Evolutionary conservation across 2,888 invertebrate species (phyloP).

Genomic region (Uloborus plumipes): DNA sequence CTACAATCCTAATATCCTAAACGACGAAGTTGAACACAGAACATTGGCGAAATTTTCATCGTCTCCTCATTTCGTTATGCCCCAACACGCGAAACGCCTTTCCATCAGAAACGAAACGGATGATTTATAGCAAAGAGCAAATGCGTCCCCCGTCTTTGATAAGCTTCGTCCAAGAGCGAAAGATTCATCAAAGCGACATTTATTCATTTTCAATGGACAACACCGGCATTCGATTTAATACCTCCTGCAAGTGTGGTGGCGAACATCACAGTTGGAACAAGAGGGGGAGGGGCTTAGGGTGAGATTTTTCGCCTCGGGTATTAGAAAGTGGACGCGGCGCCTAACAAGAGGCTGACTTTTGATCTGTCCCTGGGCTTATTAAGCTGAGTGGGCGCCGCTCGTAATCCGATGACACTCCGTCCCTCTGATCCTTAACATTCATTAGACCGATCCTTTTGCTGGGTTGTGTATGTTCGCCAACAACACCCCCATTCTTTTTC

Average conservation of each 20-base stretch:
- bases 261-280: not conserved
- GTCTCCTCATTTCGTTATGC: conserved; percentile 25
- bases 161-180: not conserved
- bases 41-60: conserved; percentile 16
- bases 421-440: conserved; percentile 59
- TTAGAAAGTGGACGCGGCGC: conserved; percentile 45
- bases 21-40: conserved; percentile 17
- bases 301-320: conserved; percentile 58
- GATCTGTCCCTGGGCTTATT: conserved; percentile 55
- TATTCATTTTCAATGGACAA: conserved; percentile 40
- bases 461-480: not conserved
- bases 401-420: conserved; percentile 54
- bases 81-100: not conserved
- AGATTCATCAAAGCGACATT: conserved; percentile 15
- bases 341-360: conserved; percentile 59
- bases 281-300: conserved; percentile 14
- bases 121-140: too few relatives aligned
- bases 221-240: conserved; percentile 17
- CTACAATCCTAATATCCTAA: not conserved
- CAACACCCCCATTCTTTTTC: conserved; percentile 8
- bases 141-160: not conserved
- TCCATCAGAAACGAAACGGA: too few relatives aligned
- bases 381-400: conserved; percentile 51
- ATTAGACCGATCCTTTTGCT: conserved; percentile 51
- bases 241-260: not conserved